These are phyloP conservation scores for Lepidochrysops patricia DNA, from an alignment of 2,888 invertebrate genomes.

Conservation along the genomic window DNA sequence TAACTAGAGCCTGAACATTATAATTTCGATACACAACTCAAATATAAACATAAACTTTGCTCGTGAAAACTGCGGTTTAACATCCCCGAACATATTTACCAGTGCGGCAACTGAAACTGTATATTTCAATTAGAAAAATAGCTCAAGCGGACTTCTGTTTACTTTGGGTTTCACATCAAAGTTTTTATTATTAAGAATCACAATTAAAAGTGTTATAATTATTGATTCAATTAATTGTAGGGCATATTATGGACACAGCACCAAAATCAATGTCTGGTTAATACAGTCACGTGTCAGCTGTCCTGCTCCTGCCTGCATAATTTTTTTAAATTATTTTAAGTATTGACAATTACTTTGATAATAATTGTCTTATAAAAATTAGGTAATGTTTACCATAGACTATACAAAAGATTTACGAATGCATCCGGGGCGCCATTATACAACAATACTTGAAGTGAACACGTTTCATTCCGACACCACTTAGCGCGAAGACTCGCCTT, in stretches of 20 bases:
- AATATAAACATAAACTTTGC: constrained; percentile 9
- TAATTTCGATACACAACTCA: constrained; percentile 2
- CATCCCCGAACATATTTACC: not conserved
- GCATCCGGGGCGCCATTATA: constrained; percentile 22
- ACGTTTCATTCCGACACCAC: constrained; percentile 29
- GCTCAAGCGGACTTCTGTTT: not conserved
- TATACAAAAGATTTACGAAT: constrained; percentile 14
- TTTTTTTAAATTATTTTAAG: too few relatives aligned
- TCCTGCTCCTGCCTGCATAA: too few relatives aligned
- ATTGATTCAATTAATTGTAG: too few relatives aligned
- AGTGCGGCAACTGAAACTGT: not conserved
- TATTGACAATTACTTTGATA: not conserved
- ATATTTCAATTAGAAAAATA: not conserved
- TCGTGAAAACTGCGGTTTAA: not conserved
- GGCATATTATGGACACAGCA: too few relatives aligned
- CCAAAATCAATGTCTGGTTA: too few relatives aligned
- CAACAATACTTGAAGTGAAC: constrained; percentile 26
- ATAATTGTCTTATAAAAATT: not conserved
- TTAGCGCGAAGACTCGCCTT: constrained; percentile 27
- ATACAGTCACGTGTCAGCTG: too few relatives aligned
- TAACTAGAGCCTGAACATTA: not conserved
- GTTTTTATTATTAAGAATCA: not conserved
- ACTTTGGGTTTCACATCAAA: not conserved
- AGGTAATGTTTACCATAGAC: constrained; percentile 9
- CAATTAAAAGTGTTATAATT: too few relatives aligned